A percentile compares a stretch with the other conserved stretches of the same genome.
These are phyloP conservation scores for Psettodes erumei DNA, from an alignment of 2,113 vertebrate species.

Conservation along the genomic window DNA sequence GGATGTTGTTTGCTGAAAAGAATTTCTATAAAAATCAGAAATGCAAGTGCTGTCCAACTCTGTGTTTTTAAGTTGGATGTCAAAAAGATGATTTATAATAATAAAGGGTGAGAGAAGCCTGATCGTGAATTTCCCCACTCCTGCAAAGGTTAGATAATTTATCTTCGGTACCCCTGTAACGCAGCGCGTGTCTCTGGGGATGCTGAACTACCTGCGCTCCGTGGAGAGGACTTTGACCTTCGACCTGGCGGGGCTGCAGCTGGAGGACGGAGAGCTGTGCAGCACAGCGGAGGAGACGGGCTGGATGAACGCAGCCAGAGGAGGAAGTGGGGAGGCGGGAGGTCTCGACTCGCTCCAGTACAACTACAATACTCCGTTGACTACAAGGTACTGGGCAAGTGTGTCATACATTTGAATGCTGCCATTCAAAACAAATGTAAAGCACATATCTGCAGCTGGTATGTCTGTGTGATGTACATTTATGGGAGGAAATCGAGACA, in stretches of 20 bases:
- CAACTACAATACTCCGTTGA: slow-evolving; percentile 75
- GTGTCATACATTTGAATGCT: background rate
- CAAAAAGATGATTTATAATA: too few species aligned
- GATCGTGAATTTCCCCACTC: background rate
- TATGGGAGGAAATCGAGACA: too few species aligned
- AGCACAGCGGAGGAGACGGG: slow-evolving; percentile 67
- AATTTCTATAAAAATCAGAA: background rate
- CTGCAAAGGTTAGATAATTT: background rate
- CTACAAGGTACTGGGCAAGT: slow-evolving; percentile 75
- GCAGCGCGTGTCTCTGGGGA: slow-evolving; percentile 77
- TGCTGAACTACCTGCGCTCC: slow-evolving; percentile 85
- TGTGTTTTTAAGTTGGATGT: too few species aligned
- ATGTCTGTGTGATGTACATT: too few species aligned
- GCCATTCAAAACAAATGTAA: background rate
- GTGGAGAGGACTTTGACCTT: slow-evolving; percentile 82
- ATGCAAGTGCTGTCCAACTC: background rate
- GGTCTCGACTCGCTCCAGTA: slow-evolving; percentile 66
- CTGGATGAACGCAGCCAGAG: slow-evolving; percentile 77
- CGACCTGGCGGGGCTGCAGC: slow-evolving; percentile 71
- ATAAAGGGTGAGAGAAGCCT: too few species aligned
- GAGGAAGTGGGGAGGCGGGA: slow-evolving; percentile 61
- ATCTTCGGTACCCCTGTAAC: background rate
- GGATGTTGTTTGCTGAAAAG: background rate
- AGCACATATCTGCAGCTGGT: too few species aligned
- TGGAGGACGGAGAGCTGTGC: slow-evolving; percentile 57